Conservation (phyloP, 30 jellyfish, hydroid and myxozoan species). For the Aurelia aurita region DNA sequence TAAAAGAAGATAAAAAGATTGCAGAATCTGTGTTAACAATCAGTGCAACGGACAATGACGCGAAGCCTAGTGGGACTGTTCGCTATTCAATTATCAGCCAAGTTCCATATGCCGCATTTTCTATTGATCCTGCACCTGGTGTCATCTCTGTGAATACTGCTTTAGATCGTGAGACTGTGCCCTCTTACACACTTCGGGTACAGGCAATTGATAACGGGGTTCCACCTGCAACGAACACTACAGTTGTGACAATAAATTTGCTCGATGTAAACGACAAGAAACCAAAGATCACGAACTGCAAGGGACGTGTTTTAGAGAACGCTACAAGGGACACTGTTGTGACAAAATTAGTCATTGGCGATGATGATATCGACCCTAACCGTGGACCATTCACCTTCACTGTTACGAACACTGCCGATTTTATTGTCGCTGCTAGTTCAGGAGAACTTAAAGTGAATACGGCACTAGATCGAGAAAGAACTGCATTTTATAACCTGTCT, state of each 20-base stretch:
- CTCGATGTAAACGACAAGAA: conserved; percentile 66
- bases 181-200: conserved; percentile 9
- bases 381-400: conserved; percentile 55
- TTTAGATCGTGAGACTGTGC: conserved; percentile 65
- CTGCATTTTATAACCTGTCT: conserved; percentile 29
- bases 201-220: conserved; percentile 61
- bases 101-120: conserved; percentile 6
- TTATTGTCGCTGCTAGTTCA: conserved; percentile 23
- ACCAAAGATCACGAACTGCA: conserved; percentile 56
- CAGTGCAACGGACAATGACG: conserved; percentile 64
- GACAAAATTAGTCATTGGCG: conserved; percentile 30
- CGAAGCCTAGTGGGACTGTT: conserved; percentile 34
- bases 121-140: conserved; percentile 49
- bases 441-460: conserved; percentile 44
- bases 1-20: conserved; percentile 37
- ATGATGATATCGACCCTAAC: conserved; percentile 63
- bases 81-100: conserved; percentile 27
- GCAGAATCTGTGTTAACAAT: conserved; percentile 36
- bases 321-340: conserved; percentile 62
- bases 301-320: conserved; percentile 60
- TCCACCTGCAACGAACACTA: conserved; percentile 62
- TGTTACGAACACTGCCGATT: background rate
- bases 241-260: conserved; percentile 26
- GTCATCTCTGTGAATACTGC: conserved; percentile 24
- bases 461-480: conserved; percentile 68